phyloP scores from a whole-genome alignment of 2,888 invertebrate species.

The Rhagium mordax region DNA sequence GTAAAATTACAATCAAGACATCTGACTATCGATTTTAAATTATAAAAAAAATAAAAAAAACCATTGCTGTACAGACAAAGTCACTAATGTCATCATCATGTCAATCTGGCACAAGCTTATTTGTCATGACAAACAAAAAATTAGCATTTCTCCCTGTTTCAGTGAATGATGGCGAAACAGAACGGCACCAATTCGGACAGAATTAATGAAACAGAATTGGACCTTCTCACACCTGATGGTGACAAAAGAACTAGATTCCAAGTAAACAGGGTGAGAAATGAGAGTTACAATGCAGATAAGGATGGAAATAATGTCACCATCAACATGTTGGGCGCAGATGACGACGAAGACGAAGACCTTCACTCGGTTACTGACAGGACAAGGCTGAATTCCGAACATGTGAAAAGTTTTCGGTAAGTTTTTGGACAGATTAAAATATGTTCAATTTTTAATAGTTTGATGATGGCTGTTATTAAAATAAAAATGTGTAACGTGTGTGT shows the following conservation, averaged over 20 bases:
- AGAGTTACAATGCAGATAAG: constrained; percentile 64
- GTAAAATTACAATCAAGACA: too few species aligned
- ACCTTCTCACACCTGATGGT: constrained; percentile 55
- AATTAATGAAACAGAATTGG: constrained; percentile 55
- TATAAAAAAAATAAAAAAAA: too few species aligned
- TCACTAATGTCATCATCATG: neutral
- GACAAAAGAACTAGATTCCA: constrained; percentile 74
- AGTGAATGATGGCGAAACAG: constrained; percentile 13
- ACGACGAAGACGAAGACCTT: constrained; percentile 69
- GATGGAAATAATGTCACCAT: constrained; percentile 35
- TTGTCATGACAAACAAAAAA: neutral
- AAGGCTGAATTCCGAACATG: constrained; percentile 73
- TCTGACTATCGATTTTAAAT: too few species aligned
- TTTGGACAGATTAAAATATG: neutral
- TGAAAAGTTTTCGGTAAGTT: constrained; percentile 82
- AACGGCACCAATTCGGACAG: neutral
- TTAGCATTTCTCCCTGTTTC: constrained; percentile 1
- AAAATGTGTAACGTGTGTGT: too few species aligned
- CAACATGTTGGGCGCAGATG: constrained; percentile 48
- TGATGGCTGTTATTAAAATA: too few species aligned
- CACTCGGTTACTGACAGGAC: constrained; percentile 70
- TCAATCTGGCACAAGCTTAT: neutral
- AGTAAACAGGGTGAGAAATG: constrained; percentile 75
- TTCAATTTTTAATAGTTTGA: too few species aligned
- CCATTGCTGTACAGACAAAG: too few species aligned